Evolutionary conservation across 2,888 invertebrate genomes (phyloP), one percentile per base, ranked within the genome.

Genomic region (Dorcus hopei): DNA sequence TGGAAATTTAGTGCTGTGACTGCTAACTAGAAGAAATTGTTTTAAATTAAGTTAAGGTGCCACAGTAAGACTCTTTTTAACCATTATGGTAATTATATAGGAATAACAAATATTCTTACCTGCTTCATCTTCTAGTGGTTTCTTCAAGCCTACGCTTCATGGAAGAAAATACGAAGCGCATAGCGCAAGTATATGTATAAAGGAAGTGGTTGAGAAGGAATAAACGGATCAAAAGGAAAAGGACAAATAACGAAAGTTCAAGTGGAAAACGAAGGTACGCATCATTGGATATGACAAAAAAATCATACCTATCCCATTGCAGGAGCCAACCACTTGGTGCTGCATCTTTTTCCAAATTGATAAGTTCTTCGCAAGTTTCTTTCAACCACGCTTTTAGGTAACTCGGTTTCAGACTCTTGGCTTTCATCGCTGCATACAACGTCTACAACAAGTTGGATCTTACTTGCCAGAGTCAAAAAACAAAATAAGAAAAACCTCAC

Each of bases 261-360:
- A 33, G 26, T 33, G 26, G 26, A 33, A 1, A 45, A 45, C 45
- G 45, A 23, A 45, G 9, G 45, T 16, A 19, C 45, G 14, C 3
- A 16, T 23, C 9, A 45, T 11, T 45, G 9, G 9, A 45, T 11
- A 9, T 19, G 45, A 45, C 19, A 45, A 45, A 64, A 62, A 76
- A 74, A 74, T 78, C 82, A 79, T 88, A 88, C 88, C 87, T 88
- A 84, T 88, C 87, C 88, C 88, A 89, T 72, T 85, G 83, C 75
- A 87, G 85, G 69, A 82, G 81, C 88, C 88, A 88, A 70, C 87
- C 87, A 43, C 80, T 78, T 33, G 88, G 88, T 41, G 86, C 84
- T 9, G 86, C 86, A 61, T 84, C 84, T 73, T 82, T 80, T 77
- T 88, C 88, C 68, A 87, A 81, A 65, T 84, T 82, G 65, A 80